Base-by-base conservation (phyloP, 2,888 invertebrate species). In the Spicauda simplicius region DNA sequence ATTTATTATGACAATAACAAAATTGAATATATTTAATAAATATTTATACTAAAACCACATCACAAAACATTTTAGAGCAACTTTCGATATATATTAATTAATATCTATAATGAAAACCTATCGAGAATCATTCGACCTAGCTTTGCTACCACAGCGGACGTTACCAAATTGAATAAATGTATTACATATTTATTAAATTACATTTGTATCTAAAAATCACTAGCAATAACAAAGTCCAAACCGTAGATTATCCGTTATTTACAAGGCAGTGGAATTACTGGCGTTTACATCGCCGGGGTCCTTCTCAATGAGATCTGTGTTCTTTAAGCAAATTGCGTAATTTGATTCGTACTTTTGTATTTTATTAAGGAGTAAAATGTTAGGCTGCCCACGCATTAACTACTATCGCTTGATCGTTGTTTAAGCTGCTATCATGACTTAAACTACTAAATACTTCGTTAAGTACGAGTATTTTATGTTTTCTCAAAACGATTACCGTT, bases 91-190 rank as follows among this genome's bases (percentile, higher is more conserved):
- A 59, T 48, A 25, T 59, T 41, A 33, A 64, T 14, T 18, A 58
- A 52, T 59, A 54, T 8, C 65, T 65, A 59, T 18, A 14, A 53
- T 59, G 25, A 45, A 60, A 52, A 58, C 52, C 18, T 64, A 64
- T 52, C n/a, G 58, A 65, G 45, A 59, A 59, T 5, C n/a, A 50
- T 25, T 64, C 25, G 53, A 53, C 41, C 65, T 65, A 65, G 25
- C 20, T 53, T 65, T 53, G 65, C 58, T 59, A 59, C 50, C 14
- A 64, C 58, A 58, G 37, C 52, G 65, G 65, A 65, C 65, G 59
- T 65, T 30, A 59, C 57, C 14, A 59, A 59, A 45, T 55, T 11
- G 10, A 56, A 18, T 53, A 52, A 19, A 18, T 20, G 16, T 16
- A 52, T 25, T 25, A 25, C 25, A 25, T 25, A 25, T 25, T 25